Evolutionary conservation across 1,140 invertebrate species (phyloP).

Genomic region (Physella acuta): DNA sequence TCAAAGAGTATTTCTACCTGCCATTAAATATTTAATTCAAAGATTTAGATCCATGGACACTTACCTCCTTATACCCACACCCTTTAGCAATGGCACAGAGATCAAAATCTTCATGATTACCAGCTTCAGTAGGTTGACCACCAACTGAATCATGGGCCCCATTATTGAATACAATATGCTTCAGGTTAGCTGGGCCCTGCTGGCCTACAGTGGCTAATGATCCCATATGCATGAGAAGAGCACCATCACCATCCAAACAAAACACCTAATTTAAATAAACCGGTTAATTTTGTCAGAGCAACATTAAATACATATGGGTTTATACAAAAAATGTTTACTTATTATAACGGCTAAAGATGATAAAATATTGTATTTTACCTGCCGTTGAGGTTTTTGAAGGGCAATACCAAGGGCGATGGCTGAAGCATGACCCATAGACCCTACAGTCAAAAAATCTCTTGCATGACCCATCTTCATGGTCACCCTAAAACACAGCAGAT

Average conservation of each 20-base stretch:
- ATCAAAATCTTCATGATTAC: slow-evolving; percentile 50
- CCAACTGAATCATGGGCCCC: slow-evolving; percentile 63
- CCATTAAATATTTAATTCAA: neutral
- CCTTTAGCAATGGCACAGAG: slow-evolving; percentile 52
- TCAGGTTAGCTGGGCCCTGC: slow-evolving; percentile 52
- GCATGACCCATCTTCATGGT: slow-evolving; percentile 58
- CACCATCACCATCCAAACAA: slow-evolving; percentile 62
- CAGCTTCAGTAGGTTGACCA: slow-evolving; percentile 60
- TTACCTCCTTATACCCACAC: slow-evolving; percentile 59
- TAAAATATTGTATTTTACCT: too few species aligned
- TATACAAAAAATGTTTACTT: too few species aligned
- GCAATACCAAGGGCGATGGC: slow-evolving; percentile 61
- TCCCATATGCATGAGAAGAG: slow-evolving; percentile 63
- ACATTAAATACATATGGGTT: too few species aligned
- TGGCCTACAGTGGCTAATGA: slow-evolving; percentile 59
- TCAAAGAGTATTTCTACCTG: too few species aligned
- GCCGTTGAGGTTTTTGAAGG: slow-evolving; percentile 54
- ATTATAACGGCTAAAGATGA: too few species aligned
- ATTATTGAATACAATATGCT: slow-evolving; percentile 62
- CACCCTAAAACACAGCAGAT: slow-evolving; percentile 37
- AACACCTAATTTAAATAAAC: too few species aligned
- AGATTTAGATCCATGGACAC: slow-evolving; percentile 1
- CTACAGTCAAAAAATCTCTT: slow-evolving; percentile 62
- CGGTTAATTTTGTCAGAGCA: too few species aligned
- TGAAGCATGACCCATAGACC: slow-evolving; percentile 63